phyloP scores from a whole-genome alignment of 2,888 invertebrate species.

The Patella ulyssiponensis region DNA sequence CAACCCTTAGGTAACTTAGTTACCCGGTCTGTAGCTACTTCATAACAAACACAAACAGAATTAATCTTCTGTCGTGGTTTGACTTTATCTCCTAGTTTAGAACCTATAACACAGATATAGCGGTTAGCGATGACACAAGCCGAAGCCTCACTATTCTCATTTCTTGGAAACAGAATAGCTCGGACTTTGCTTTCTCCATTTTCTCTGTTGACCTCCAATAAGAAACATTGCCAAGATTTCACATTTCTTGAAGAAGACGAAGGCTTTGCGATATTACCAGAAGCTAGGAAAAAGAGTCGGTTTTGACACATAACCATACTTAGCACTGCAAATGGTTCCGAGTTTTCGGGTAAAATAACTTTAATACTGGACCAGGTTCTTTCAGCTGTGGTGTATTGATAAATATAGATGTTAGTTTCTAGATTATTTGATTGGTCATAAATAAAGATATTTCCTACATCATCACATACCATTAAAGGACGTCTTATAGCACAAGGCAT shows the following conservation, averaged over 20 bases:
- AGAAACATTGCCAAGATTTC: conserved; percentile 34
- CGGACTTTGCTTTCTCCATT: conserved; percentile 38
- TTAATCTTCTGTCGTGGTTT: conserved; percentile 29
- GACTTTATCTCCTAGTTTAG: conserved; percentile 40
- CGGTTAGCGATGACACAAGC: conserved; percentile 40
- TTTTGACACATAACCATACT: conserved; percentile 42
- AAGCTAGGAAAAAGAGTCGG: conserved; percentile 43
- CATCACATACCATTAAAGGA: conserved; percentile 45
- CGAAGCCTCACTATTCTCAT: conserved; percentile 40
- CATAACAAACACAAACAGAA: conserved; percentile 43
- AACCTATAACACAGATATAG: conserved; percentile 48
- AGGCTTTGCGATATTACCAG: conserved; percentile 26
- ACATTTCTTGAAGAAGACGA: background rate
- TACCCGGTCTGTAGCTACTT: conserved; percentile 34
- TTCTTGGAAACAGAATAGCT: conserved; percentile 44
- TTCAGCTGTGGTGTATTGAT: conserved; percentile 42
- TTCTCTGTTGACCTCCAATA: conserved; percentile 44
- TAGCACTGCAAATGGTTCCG: conserved; percentile 42
- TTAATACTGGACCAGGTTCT: conserved; percentile 49
- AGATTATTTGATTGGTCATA: conserved; percentile 35
- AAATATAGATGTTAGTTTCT: conserved; percentile 18
- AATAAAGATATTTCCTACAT: conserved; percentile 44
- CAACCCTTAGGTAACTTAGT: conserved; percentile 42
- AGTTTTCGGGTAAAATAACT: conserved; percentile 40
- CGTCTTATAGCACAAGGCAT: conserved; percentile 50